These are phyloP conservation scores for Terebella lapidaria DNA, from an alignment of 2,888 invertebrate genomes.

Conservation along the genomic window DNA sequence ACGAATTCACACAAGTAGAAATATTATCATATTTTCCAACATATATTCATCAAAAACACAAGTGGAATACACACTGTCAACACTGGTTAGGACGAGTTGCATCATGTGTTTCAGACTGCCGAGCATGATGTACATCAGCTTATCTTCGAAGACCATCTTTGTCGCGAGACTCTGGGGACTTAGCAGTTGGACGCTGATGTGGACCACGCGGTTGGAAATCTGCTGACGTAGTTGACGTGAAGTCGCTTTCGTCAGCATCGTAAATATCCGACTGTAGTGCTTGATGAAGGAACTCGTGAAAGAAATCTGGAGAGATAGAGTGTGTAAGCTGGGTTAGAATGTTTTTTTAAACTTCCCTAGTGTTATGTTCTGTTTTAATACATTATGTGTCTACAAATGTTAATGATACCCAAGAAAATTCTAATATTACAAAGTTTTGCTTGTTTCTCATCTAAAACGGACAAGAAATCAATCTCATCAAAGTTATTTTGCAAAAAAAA, in stretches of 20 bases:
- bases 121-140: constrained; percentile 88
- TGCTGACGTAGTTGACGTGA: constrained; percentile 31
- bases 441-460: no score
- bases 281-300: constrained; percentile 90
- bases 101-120: constrained; percentile 87
- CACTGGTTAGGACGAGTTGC: constrained; percentile 62
- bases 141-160: constrained; percentile 84
- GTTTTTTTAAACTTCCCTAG: no score
- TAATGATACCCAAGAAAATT: no score
- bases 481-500: no score
- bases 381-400: no score
- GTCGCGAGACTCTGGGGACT: constrained; percentile 87
- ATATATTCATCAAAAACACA: no score
- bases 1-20: no score
- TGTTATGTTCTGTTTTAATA: no score
- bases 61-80: neutral
- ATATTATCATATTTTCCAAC: no score
- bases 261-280: constrained; percentile 91
- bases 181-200: constrained; percentile 92
- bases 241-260: constrained; percentile 62
- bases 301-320: constrained; percentile 63
- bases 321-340: no score
- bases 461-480: no score
- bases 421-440: no score
- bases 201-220: constrained; percentile 92